Evolutionary conservation across 2,888 invertebrate genomes (phyloP).

Genomic region (Cantharis rustica): DNA sequence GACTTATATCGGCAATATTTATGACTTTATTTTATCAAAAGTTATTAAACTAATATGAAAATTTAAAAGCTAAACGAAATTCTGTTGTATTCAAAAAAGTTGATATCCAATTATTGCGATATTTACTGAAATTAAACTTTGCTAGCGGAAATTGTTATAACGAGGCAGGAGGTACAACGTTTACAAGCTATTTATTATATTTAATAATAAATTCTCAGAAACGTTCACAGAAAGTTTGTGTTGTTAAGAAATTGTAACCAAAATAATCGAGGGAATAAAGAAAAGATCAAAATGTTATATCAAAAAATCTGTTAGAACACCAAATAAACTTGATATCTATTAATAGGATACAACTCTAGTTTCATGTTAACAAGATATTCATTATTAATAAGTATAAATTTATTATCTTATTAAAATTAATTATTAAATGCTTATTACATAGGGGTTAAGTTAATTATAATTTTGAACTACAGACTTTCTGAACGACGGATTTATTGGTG

Average conservation of each 20-base stretch:
- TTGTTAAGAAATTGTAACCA: background rate
- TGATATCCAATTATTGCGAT: background rate
- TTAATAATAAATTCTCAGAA: background rate
- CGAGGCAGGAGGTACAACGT: background rate
- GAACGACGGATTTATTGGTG: background rate
- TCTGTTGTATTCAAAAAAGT: background rate
- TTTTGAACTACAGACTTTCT: background rate
- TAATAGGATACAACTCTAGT: too few relatives aligned
- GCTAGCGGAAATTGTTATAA: background rate
- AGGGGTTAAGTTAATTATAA: background rate
- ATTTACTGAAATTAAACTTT: background rate
- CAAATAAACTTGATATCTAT: too few relatives aligned
- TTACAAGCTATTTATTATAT: background rate
- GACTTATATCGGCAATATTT: background rate
- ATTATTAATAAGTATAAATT: too few relatives aligned
- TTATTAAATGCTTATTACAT: background rate
- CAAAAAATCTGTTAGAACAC: too few relatives aligned
- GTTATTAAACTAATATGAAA: background rate
- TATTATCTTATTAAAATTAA: background rate
- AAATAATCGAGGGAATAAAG: background rate
- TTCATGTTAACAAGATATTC: too few relatives aligned
- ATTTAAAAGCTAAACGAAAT: background rate
- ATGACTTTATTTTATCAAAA: background rate
- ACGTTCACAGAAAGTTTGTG: background rate
- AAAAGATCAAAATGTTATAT: too few relatives aligned